Conservation (phyloP, 37 sponge, comb jelly and placozoan species). For the Ephydatia muelleri region DNA sequence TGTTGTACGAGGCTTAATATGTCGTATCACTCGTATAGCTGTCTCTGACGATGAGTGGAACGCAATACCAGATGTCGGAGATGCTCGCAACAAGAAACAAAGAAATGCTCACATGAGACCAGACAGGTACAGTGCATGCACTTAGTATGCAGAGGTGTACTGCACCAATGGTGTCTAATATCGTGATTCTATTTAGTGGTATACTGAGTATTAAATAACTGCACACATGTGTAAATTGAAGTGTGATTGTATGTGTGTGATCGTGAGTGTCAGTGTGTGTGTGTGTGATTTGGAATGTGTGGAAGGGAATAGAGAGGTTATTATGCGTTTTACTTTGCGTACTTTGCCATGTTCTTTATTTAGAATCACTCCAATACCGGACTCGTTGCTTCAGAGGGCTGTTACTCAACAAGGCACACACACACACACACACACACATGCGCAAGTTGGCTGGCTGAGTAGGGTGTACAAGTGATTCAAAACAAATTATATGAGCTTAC, state of each 20-base stretch:
- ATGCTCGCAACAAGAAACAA: conserved; percentile 87
- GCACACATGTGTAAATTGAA: neutral
- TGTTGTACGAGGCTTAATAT: too few species aligned
- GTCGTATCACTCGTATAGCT: conserved; percentile 57
- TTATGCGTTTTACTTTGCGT: too few species aligned
- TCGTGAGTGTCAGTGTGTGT: neutral
- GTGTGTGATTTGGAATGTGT: neutral
- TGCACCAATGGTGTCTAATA: neutral
- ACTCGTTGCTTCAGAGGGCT: conserved; percentile 55
- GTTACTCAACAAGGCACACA: conserved; percentile 1
- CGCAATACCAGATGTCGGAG: conserved; percentile 94
- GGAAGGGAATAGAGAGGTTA: too few species aligned
- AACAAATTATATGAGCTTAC: too few species aligned
- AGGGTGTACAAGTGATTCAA: too few species aligned
- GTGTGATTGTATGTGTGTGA: neutral
- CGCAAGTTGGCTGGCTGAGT: too few species aligned
- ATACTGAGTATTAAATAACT: neutral
- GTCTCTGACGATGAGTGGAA: conserved; percentile 89
- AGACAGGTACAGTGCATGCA: conserved; percentile 39
- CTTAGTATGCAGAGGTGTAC: neutral
- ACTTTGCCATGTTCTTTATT: too few species aligned
- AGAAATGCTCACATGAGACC: conserved; percentile 76
- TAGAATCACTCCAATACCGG: conserved; percentile 68
- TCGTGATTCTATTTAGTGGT: neutral
- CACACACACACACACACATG: too few species aligned